These are phyloP conservation scores for Tetramorium simillimum DNA, from an alignment of 1,140 invertebrate species.

Conservation along the genomic window DNA sequence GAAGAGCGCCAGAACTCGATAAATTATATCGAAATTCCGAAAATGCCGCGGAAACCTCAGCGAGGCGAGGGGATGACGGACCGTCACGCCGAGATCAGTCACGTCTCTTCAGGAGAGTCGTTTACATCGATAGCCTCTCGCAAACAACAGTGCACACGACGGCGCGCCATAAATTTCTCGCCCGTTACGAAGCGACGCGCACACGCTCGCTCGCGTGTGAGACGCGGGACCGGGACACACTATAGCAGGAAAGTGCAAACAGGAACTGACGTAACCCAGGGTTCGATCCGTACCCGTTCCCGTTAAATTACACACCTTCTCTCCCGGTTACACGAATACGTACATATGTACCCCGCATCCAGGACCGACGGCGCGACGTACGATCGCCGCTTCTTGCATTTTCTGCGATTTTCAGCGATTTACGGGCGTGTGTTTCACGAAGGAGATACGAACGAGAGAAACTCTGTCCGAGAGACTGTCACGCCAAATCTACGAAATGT, in stretches of 20 bases:
- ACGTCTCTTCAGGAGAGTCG: conserved; percentile 33
- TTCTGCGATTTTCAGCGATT: not conserved
- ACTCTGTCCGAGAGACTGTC: not conserved
- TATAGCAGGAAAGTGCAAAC: conserved; percentile 65
- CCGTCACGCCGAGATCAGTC: conserved; percentile 34
- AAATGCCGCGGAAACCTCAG: not conserved
- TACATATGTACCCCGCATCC: conserved; percentile 42
- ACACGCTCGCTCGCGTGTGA: conserved; percentile 26
- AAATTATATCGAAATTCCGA: not conserved
- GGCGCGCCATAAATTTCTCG: conserved; percentile 54
- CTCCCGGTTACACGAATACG: conserved; percentile 59
- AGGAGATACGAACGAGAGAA: not conserved
- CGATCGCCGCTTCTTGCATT: not conserved
- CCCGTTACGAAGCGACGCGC: conserved; percentile 20
- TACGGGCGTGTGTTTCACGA: not conserved
- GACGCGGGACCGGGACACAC: conserved; percentile 21
- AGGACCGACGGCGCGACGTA: conserved; percentile 42
- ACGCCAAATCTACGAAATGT: not conserved
- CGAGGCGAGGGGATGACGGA: not conserved
- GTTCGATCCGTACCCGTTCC: conserved; percentile 70
- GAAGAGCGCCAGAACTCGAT: not conserved
- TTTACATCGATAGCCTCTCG: conserved; percentile 39
- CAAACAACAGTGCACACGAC: conserved; percentile 34
- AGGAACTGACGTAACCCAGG: conserved; percentile 71
- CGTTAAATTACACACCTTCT: conserved; percentile 76